Conservation (phyloP, 2,797 vertebrate genomes). For the Poeciliopsis gracilis region DNA sequence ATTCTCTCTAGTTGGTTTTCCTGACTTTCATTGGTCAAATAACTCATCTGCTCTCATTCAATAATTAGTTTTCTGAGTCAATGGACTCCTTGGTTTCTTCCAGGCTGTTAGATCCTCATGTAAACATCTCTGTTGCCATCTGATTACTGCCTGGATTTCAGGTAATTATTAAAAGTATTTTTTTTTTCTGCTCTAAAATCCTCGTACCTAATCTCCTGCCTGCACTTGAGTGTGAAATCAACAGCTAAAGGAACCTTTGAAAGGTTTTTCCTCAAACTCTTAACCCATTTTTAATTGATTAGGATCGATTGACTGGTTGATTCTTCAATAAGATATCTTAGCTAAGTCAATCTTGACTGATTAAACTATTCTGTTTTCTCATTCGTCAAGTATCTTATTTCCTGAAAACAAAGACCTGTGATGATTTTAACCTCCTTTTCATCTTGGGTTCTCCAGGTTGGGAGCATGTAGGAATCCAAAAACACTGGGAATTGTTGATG, state of each 20-base stretch:
- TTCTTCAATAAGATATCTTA: conserved; percentile 1
- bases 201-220: neutral
- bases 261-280: neutral
- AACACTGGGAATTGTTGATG: conserved; percentile 51
- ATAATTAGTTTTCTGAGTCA: neutral
- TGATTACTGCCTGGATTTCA: neutral
- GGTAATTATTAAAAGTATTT: neutral
- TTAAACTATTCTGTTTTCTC: conserved; percentile 10
- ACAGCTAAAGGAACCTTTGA: conserved; percentile 3
- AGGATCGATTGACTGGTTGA: neutral
- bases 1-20: neutral
- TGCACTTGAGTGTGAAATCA: neutral
- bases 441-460: conserved; percentile 21
- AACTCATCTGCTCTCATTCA: neutral
- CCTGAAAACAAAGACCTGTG: conserved; percentile 13
- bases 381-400: neutral
- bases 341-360: neutral
- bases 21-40: neutral
- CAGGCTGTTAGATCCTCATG: neutral
- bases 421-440: conserved; percentile 44
- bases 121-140: neutral
- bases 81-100: neutral
- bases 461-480: conserved; percentile 59
- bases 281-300: neutral
- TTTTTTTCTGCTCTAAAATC: neutral